A percentile compares a stretch with the other conserved stretches of the same genome.
phyloP scores from a whole-genome alignment of 2,888 invertebrate genomes.

The Ochropleura plecta region DNA sequence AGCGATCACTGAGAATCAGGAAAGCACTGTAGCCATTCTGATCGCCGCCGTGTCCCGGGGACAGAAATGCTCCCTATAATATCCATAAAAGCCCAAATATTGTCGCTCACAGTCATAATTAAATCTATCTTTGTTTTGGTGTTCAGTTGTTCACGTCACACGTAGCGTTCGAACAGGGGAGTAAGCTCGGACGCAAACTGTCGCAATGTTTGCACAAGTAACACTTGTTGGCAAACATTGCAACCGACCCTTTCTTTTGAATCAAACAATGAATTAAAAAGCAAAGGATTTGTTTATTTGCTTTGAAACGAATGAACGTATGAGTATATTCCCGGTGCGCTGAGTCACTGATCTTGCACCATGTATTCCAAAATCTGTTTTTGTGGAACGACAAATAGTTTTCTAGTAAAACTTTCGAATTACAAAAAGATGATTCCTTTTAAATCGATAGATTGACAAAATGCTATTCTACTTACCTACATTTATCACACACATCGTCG shows the following conservation, averaged over 20 bases:
- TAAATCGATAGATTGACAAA: too few relatives aligned
- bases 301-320: slow-evolving; percentile 3
- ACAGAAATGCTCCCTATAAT: slow-evolving; percentile 13
- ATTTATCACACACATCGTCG: too few relatives aligned
- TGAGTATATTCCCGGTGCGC: not conserved
- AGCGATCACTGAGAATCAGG: too few relatives aligned
- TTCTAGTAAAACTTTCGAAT: not conserved
- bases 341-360: not conserved
- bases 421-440: not conserved
- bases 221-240: slow-evolving; percentile 52
- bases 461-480: too few relatives aligned
- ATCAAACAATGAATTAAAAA: slow-evolving; percentile 37
- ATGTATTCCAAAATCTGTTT: not conserved
- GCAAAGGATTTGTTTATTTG: slow-evolving; percentile 40
- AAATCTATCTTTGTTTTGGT: slow-evolving; percentile 57
- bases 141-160: slow-evolving; percentile 46
- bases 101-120: slow-evolving; percentile 60
- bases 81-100: slow-evolving; percentile 60
- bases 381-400: not conserved
- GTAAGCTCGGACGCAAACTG: slow-evolving; percentile 60
- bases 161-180: slow-evolving; percentile 46
- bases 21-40: not conserved
- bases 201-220: slow-evolving; percentile 43
- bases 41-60: slow-evolving; percentile 3
- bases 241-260: slow-evolving; percentile 48